phyloP scores from a whole-genome alignment of 2,113 vertebrate genomes.

The Morone chrysops region DNA sequence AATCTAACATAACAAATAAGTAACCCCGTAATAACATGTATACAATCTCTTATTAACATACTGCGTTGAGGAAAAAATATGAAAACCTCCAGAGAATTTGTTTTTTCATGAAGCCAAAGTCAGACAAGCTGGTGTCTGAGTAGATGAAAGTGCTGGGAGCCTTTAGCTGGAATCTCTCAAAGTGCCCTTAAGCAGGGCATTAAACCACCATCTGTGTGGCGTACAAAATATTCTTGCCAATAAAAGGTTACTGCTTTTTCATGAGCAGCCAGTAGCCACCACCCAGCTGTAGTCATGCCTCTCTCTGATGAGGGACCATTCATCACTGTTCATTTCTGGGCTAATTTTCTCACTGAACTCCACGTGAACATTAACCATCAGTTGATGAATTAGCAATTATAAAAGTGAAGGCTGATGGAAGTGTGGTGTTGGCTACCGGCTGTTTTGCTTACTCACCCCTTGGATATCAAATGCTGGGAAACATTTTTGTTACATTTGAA shows the following conservation, averaged over 20 bases:
- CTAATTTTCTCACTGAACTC: conserved; percentile 23
- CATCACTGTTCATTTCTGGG: conserved; percentile 42
- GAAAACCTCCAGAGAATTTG: conserved; percentile 57
- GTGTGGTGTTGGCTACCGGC: neutral
- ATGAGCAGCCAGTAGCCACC: conserved; percentile 12
- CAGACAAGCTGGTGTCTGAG: conserved; percentile 3
- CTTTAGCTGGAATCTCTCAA: neutral
- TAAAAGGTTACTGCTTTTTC: conserved; percentile 32
- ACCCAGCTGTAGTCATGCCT: neutral
- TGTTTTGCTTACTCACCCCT: neutral
- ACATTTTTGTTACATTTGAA: neutral
- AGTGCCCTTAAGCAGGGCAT: conserved; percentile 30
- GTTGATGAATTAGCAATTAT: conserved; percentile 28
- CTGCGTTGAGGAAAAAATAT: conserved; percentile 20
- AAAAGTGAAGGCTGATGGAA: conserved; percentile 13
- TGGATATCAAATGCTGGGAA: neutral
- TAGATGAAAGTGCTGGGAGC: neutral
- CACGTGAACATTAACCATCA: conserved; percentile 1
- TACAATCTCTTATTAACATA: conserved; percentile 73
- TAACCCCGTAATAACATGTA: conserved; percentile 62
- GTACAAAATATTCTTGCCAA: neutral
- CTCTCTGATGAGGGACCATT: conserved; percentile 10
- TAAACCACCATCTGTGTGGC: neutral
- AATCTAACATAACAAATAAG: conserved; percentile 67
- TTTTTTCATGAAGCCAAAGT: conserved; percentile 9